Evolutionary conservation across 2,797 vertebrate species (phyloP), one percentile per base, ranked within the genome.

Genomic region (Fistularia tabacaria): DNA sequence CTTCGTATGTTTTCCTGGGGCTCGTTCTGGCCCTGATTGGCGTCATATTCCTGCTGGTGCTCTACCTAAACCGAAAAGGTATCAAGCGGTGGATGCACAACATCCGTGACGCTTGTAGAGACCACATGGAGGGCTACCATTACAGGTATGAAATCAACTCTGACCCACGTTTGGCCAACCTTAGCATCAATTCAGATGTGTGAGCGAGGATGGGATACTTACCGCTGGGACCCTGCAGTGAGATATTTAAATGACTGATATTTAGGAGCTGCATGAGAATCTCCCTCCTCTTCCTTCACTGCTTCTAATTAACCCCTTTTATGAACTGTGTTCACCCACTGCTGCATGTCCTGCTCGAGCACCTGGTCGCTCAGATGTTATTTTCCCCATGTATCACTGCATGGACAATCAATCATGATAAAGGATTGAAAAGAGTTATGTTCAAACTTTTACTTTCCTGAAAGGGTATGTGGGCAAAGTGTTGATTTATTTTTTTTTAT

Each of bases 111-210:
- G 96, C 96, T 51, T 99, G 97, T 84, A 91, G 96, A 83, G 97
- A 99, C 90, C 97, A 98, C 83, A 97, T 99, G 97, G 97, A 99
- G 79, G 96, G 97, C n/a, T 99, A 99, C 81, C 95, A 99, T 83
- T 99, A 99, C 90, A 91, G 96, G 85, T 99, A 99, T 0, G 97
- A 99, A 88, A 95, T 96, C 65, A 98, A 95, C 58, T 92, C 94
- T 3, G 96, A 98, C 82, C 94, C 96, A 8, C 90, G 94, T 55
- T 79, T 99, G 74, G 95, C 94, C 81, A 96, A 94, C 86, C 91
- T 97, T 71, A 94, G 94, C 85, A 94, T 96, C 77, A 99, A 96
- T 76, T 98, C 95, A 0, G 96, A 99, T 44, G 94, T 96, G 80
- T 98, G 88, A 94, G 86, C 1, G 9, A 54, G 64, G 0, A 49